Percentiles rank a stretch among this genome's conserved stretches.
Conservation (phyloP, 2,797 vertebrate species). For the Gambelia wislizenii region DNA sequence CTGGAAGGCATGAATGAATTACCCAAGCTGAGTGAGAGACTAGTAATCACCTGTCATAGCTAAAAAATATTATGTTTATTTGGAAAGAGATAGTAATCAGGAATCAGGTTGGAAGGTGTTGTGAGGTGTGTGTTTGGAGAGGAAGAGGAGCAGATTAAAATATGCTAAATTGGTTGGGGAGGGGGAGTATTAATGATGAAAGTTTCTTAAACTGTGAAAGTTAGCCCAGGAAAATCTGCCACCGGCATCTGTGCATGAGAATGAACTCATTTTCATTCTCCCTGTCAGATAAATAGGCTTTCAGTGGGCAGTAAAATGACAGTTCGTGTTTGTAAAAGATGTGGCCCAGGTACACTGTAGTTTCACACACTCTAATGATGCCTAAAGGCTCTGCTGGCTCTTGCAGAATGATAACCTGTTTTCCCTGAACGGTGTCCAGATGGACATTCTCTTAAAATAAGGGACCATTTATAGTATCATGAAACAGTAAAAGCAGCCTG, state of each 20-base stretch:
- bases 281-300: constrained; percentile 29
- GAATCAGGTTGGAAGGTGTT: neutral
- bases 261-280: constrained; percentile 45
- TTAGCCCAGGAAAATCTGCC: constrained; percentile 34
- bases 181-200: neutral
- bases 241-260: neutral
- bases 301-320: constrained; percentile 43
- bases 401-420: constrained; percentile 24
- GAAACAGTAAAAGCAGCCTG: neutral
- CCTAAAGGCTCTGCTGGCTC: neutral
- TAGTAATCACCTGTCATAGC: constrained; percentile 70
- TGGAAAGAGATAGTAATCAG: constrained; percentile 58
- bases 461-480: constrained; percentile 18
- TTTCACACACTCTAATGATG: neutral
- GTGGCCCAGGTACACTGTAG: constrained; percentile 14
- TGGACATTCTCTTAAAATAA: constrained; percentile 16
- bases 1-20: constrained; percentile 80
- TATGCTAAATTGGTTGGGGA: neutral
- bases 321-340: constrained; percentile 17
- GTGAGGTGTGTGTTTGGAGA: too few relatives aligned
- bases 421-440: constrained; percentile 29
- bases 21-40: constrained; percentile 76
- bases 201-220: constrained; percentile 28
- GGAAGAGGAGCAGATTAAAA: neutral
- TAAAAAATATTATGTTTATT: constrained; percentile 75